These are phyloP conservation scores for Drosophila chauvacae DNA, from an alignment of 1,140 invertebrate genomes.

Conservation along the genomic window DNA sequence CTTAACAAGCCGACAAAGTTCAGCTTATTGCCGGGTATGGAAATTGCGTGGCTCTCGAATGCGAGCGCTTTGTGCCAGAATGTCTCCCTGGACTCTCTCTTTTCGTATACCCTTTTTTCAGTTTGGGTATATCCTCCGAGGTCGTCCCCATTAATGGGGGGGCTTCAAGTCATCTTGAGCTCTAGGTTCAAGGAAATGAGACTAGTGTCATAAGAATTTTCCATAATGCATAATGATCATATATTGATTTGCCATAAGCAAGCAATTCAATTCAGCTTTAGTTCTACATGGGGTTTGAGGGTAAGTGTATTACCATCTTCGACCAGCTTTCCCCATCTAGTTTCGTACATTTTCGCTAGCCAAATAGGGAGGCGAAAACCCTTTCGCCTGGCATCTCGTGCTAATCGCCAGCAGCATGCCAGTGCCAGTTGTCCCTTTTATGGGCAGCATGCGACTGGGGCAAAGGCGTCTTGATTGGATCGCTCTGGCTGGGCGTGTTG, in stretches of 20 bases:
- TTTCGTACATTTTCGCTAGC: slow-evolving; percentile 13
- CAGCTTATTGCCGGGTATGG: slow-evolving; percentile 25
- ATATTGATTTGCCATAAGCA: background rate
- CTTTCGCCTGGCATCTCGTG: slow-evolving; percentile 46
- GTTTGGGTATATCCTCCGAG: background rate
- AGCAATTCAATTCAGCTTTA: no score
- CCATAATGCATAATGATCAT: background rate
- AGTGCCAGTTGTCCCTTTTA: slow-evolving; percentile 43
- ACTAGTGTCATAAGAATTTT: background rate
- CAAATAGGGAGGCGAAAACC: slow-evolving; percentile 42
- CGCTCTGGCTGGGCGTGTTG: slow-evolving; percentile 3
- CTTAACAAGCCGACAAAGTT: slow-evolving; percentile 51
- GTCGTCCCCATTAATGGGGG: background rate
- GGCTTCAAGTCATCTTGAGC: background rate
- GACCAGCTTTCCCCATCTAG: slow-evolving; percentile 1
- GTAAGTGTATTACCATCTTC: slow-evolving; percentile 5
- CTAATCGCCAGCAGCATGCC: slow-evolving; percentile 52
- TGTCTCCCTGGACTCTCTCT: slow-evolving; percentile 9
- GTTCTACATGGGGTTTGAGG: no score
- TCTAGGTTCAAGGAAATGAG: background rate
- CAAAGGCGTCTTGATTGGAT: slow-evolving; percentile 40
- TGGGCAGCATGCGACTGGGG: slow-evolving; percentile 34
- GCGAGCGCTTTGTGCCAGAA: slow-evolving; percentile 33
- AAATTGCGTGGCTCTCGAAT: slow-evolving; percentile 37
- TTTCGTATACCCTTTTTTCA: background rate